Evolutionary conservation across 1,140 invertebrate genomes (phyloP).

Genomic region (Papilio helenus): DNA sequence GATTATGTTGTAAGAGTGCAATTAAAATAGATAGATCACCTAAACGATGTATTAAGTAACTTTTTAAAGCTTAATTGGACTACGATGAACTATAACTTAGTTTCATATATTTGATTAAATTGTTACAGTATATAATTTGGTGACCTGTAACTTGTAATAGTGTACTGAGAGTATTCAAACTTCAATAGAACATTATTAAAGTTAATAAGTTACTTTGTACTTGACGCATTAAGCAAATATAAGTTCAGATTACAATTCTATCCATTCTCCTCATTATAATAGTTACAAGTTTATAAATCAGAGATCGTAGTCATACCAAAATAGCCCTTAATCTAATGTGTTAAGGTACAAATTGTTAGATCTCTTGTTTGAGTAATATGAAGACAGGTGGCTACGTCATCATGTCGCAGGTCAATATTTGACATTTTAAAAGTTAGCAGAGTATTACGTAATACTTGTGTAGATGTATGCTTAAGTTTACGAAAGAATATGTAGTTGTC

Average conservation of each 20-base stretch:
- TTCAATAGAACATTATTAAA: slow-evolving; percentile 10
- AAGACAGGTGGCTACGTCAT: slow-evolving; percentile 54
- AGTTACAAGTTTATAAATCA: neutral
- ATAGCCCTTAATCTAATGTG: neutral
- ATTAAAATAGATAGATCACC: neutral
- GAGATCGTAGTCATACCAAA: neutral
- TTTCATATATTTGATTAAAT: neutral
- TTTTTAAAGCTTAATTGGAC: neutral
- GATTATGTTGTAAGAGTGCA: neutral
- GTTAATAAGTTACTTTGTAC: slow-evolving; percentile 6
- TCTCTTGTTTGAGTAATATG: neutral
- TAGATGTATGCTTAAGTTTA: slow-evolving; percentile 32
- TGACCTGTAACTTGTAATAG: neutral
- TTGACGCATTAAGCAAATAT: slow-evolving; percentile 16
- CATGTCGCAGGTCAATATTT: slow-evolving; percentile 66
- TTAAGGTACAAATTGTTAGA: slow-evolving; percentile 18
- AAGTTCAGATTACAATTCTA: slow-evolving; percentile 19
- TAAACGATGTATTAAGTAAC: neutral
- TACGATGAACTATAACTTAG: too few species aligned
- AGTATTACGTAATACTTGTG: slow-evolving; percentile 58
- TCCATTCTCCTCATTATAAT: slow-evolving; percentile 32
- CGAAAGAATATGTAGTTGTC: slow-evolving; percentile 54
- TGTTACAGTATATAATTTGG: neutral
- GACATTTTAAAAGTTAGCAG: slow-evolving; percentile 61
- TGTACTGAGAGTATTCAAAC: neutral